Evolutionary conservation across 2,888 invertebrate genomes (phyloP).

Genomic region (Morpho achilles): DNA sequence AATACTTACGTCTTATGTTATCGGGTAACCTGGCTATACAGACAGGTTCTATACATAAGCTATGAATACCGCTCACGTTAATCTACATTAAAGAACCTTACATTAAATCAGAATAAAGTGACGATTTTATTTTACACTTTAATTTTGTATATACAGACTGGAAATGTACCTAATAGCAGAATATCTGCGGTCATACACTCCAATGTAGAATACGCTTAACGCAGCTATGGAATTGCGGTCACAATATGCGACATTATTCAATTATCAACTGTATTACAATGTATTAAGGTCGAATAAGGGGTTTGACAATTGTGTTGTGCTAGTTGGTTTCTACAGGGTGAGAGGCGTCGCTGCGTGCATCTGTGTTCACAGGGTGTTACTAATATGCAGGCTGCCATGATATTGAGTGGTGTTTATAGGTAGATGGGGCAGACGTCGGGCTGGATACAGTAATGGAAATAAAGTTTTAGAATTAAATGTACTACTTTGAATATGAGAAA

Average conservation of each 20-base stretch:
- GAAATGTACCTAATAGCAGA: conserved; percentile 5
- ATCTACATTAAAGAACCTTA: no score
- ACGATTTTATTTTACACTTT: no score
- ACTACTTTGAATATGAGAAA: not conserved
- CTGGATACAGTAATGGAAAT: conserved; percentile 10
- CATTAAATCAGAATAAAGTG: no score
- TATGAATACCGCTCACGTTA: no score
- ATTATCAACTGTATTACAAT: conserved; percentile 12
- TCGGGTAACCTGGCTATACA: no score
- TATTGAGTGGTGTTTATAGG: conserved; percentile 23
- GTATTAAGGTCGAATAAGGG: conserved; percentile 16
- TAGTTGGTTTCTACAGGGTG: conserved; percentile 28
- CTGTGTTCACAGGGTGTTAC: conserved; percentile 43
- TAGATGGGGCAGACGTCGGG: conserved; percentile 8
- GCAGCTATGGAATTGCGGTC: not conserved
- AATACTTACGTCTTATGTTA: no score
- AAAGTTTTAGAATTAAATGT: conserved; percentile 8
- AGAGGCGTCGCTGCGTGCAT: conserved; percentile 46
- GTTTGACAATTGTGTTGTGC: not conserved
- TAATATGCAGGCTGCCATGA: conserved; percentile 41
- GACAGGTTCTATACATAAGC: no score
- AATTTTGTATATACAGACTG: not conserved
- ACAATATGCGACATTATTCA: not conserved
- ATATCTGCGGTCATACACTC: conserved; percentile 26
- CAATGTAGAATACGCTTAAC: conserved; percentile 10